Conservation (phyloP, 2,797 vertebrate genomes). For the Peromyscus aztecus region DNA sequence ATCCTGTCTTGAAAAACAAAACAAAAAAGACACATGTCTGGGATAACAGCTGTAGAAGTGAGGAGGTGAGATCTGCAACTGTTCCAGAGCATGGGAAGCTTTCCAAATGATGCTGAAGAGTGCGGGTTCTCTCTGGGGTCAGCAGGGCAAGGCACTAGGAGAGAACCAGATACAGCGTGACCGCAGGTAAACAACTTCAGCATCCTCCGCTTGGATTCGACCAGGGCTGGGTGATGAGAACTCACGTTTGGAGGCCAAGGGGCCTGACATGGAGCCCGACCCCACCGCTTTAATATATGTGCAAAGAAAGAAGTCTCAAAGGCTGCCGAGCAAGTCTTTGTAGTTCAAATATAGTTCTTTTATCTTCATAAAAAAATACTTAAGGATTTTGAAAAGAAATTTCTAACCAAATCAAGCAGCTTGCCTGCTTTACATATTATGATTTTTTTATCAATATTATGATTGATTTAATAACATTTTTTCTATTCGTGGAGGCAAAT, state of each 20-base stretch:
- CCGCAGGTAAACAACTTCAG: neutral
- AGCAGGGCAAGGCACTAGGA: fast-evolving
- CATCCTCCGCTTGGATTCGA: fast-evolving
- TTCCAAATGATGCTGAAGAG: neutral
- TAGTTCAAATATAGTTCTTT: constrained; percentile 22
- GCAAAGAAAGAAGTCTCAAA: neutral
- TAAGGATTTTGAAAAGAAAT: constrained; percentile 41
- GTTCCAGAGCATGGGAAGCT: neutral
- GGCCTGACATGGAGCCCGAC: neutral
- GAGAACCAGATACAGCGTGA: neutral
- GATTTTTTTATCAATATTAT: constrained; percentile 5
- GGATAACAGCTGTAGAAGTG: neutral
- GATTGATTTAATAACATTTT: constrained; percentile 15
- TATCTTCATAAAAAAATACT: constrained; percentile 37
- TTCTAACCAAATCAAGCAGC: neutral
- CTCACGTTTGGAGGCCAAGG: neutral
- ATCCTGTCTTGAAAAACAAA: no score
- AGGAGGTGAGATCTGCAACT: neutral
- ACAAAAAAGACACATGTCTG: no score
- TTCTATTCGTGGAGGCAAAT: constrained; percentile 6
- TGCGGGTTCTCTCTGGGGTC: neutral
- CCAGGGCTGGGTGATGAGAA: neutral
- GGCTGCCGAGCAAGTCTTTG: neutral
- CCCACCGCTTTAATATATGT: neutral
- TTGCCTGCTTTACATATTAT: constrained; percentile 20